Base-by-base conservation (phyloP, 92 coral and sea anemone species). In the Palythoa grandiflora region DNA sequence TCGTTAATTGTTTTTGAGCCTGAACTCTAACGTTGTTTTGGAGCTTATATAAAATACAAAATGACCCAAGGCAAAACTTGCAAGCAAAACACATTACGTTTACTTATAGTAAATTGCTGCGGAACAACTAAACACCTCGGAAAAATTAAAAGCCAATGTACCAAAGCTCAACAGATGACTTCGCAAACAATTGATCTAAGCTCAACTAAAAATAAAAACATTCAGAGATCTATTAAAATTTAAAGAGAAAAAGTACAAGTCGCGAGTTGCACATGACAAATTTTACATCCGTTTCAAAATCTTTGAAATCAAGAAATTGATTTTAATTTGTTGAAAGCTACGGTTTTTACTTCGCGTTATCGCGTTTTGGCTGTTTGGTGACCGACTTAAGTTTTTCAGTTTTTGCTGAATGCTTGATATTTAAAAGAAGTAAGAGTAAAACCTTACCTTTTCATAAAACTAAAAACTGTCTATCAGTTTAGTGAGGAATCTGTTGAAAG, bases 31-130 rank as follows among this genome's bases (percentile, higher is more conserved):
- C 38, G 1, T 16, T 76, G 12, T 77, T 52, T 55, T 35, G 21
- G 44, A 77, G 60, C 81, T 77, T 51, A 65, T 12, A 20, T n/a
- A 50, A 81, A 44, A 48, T 20, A 63, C 21, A 13, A 19, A 81
- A 61, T 38, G 73, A 81, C 75, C 39, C 51, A 44, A 81, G 74
- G 60, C 59, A 53, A 14, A 40, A 11, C 54, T 63, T 63, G 44
- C 57, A 63, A 65, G 20, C 9, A 48, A n/a, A 65, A 48, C 21
- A 65, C 63, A 47, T 81, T 21, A 44, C 73, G 40, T 81, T 81
- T 81, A 65, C 86, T 81, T 81, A 44, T 44, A n/a, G 20, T 65
- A 40, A 66, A 68, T 65, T 81, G 54, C 59, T 19, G 68, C 13
- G 57, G 40, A 81, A 65, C 21, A 40, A 61, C 85, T 40, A 19